These are phyloP conservation scores for Actinopyga echinites DNA, from an alignment of 53 echinoderm and acorn worm genomes.

Conservation along the genomic window DNA sequence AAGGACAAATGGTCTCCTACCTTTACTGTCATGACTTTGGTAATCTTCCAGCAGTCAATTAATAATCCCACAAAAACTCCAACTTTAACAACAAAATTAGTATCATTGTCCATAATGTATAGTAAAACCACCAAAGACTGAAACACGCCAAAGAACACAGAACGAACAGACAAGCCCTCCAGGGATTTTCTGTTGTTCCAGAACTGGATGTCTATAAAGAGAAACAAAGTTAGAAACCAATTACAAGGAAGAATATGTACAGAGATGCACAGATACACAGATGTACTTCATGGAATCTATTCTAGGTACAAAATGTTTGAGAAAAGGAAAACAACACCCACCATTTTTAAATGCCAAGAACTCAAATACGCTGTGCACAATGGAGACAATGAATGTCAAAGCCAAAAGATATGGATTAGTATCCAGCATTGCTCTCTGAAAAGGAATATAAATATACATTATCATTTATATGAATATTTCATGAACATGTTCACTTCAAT, in stretches of 20 bases:
- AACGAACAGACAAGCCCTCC: slow-evolving; percentile 94
- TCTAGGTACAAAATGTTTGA: too few relatives aligned
- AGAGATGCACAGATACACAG: too few relatives aligned
- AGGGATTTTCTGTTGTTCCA: slow-evolving; percentile 99
- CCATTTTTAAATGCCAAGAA: slow-evolving; percentile 99
- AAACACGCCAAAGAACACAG: slow-evolving; percentile 98
- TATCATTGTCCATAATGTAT: slow-evolving; percentile 97
- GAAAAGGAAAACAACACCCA: slow-evolving; percentile 32
- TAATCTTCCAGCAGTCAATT: slow-evolving; percentile 97
- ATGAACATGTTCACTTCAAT: too few relatives aligned
- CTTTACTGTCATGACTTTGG: slow-evolving; percentile 87
- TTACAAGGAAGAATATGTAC: too few relatives aligned
- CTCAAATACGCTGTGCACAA: slow-evolving; percentile 97
- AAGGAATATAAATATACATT: too few relatives aligned
- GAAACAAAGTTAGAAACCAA: neutral
- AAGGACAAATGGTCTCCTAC: slow-evolving; percentile 22
- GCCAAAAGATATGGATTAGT: slow-evolving; percentile 95
- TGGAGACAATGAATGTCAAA: slow-evolving; percentile 88
- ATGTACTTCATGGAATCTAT: too few relatives aligned
- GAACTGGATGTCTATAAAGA: slow-evolving; percentile 87
- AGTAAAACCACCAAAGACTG: slow-evolving; percentile 95
- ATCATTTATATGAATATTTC: neutral
- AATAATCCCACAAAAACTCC: slow-evolving; percentile 93
- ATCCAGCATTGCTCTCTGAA: slow-evolving; percentile 93
- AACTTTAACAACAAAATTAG: slow-evolving; percentile 95